These are phyloP conservation scores for Dermolepida albohirtum DNA, from an alignment of 2,888 invertebrate genomes.

Conservation along the genomic window DNA sequence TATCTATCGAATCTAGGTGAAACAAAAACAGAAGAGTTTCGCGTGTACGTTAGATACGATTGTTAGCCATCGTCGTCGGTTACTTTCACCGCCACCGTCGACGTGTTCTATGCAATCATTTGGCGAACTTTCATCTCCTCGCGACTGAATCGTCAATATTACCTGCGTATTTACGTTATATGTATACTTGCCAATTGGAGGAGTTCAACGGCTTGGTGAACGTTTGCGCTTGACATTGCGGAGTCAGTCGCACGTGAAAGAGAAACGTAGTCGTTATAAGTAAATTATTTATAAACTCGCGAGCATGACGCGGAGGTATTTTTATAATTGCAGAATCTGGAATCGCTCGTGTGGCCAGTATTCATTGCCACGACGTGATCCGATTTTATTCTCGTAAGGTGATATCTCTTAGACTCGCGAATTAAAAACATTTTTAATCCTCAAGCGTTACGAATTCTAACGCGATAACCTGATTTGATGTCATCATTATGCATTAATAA, in stretches of 20 bases:
- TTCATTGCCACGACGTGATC: background rate
- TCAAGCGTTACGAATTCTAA: too few relatives aligned
- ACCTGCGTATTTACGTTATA: too few relatives aligned
- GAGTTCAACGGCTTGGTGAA: conserved; percentile 50
- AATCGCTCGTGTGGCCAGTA: conserved; percentile 1
- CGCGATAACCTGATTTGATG: too few relatives aligned
- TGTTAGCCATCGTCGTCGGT: conserved; percentile 11
- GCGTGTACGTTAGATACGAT: background rate
- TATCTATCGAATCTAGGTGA: conserved; percentile 25
- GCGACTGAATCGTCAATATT: conserved; percentile 6
- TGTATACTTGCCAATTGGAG: conserved; percentile 39
- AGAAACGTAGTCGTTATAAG: conserved; percentile 45
- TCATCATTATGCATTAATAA: too few relatives aligned
- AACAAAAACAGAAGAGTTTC: background rate
- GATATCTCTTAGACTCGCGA: too few relatives aligned
- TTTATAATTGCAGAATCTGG: conserved; percentile 25
- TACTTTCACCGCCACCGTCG: conserved; percentile 36
- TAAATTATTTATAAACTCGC: conserved; percentile 32
- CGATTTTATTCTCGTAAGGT: background rate
- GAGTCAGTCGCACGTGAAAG: conserved; percentile 50
- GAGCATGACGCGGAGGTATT: conserved; percentile 25
- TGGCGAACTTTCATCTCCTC: conserved; percentile 29
- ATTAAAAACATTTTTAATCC: too few relatives aligned
- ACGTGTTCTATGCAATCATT: conserved; percentile 28
- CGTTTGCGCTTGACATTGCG: conserved; percentile 53